Base-by-base conservation (phyloP, 2,888 invertebrate genomes). In the Tachina lurida region DNA sequence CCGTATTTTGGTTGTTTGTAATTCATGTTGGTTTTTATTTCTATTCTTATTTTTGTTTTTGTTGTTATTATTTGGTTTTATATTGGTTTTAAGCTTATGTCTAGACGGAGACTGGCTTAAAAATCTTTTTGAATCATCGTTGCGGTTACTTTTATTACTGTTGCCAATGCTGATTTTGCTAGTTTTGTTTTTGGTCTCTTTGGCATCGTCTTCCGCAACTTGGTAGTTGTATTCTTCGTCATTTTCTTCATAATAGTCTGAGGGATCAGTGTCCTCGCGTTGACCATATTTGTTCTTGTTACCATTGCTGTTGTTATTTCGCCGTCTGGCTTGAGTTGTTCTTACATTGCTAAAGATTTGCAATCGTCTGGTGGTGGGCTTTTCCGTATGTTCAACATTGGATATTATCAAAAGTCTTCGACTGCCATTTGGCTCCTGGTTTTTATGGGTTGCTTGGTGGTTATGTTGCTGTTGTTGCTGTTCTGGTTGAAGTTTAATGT, bases 81-180 rank as follows among this genome's bases (percentile, higher is more conserved):
- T 73, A 71, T 79, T 78, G 71, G 84, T 87, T 87, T 89, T 88
- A 88, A 88, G 87, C 89, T 90, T 89, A 84, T 87, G 89, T 88
- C 87, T 88, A 86, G 87, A 88, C 86, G 76, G 47, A 75, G 86
- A 70, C 83, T 81, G 84, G 73, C 67, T 78, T 75, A 65, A 88
- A 88, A 90, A 89, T 89, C 88, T 89, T 88, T 89, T 89, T 89
- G 89, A 89, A 88, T 90, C 90, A 89, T 90, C 89, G 87, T 90
- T 90, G 88, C 58, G 68, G 78, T 83, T 79, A 81, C 79, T 82
- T 47, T 83, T 76, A 19, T 89, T 89, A 84, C 84, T 88, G 68
- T 76, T 88, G 79, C 84, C 73, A 67, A 62, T 65, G 54, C 68
- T 45, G 49, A 43, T 87, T 79, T 88, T 89, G 87, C 88, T 88